These are phyloP conservation scores for Achroia grisella DNA, from an alignment of 1,140 invertebrate genomes.

Conservation along the genomic window DNA sequence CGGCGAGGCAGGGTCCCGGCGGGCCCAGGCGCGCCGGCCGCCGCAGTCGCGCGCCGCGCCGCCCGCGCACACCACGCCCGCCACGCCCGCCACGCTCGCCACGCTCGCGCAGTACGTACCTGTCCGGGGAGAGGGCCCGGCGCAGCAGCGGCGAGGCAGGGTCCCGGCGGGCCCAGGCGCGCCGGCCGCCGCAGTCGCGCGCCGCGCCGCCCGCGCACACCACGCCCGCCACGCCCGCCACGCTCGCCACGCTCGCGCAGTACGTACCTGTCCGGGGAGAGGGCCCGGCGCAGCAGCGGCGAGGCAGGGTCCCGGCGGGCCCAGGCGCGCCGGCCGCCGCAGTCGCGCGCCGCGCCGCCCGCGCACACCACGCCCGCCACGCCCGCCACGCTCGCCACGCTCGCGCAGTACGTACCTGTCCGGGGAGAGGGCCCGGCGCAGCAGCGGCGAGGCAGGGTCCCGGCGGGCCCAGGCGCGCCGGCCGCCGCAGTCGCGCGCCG, in stretches of 20 bases:
- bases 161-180: constrained; percentile 96
- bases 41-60: constrained; percentile 48
- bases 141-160: constrained; percentile 92
- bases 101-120: no score
- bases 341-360: constrained; percentile 25
- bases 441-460: constrained; percentile 91
- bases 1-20: constrained; percentile 95
- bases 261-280: constrained; percentile 92
- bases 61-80: constrained; percentile 59
- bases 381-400: no score
- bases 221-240: constrained; percentile 58
- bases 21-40: constrained; percentile 91
- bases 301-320: constrained; percentile 95
- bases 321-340: constrained; percentile 89
- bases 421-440: constrained; percentile 90
- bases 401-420: no score
- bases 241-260: no score
- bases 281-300: constrained; percentile 87
- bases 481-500: constrained; percentile 48
- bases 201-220: constrained; percentile 44
- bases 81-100: no score
- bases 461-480: constrained; percentile 94
- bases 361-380: constrained; percentile 57
- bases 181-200: constrained; percentile 69
- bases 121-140: constrained; percentile 90